Base-by-base conservation (phyloP, 2,113 vertebrate species). In the Crotalus helleri region DNA sequence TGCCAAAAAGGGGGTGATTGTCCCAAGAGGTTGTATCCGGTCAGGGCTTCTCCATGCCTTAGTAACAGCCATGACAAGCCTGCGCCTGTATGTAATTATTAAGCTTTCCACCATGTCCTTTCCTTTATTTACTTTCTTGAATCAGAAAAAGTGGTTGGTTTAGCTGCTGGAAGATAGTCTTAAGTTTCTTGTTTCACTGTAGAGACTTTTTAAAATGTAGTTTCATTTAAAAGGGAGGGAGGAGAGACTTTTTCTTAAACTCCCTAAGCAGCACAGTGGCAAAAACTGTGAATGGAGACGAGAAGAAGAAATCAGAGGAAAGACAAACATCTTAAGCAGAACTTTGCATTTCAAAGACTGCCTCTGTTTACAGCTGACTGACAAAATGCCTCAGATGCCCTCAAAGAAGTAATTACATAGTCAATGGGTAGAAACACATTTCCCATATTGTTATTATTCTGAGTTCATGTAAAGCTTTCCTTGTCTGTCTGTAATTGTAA, bases 341-440 rank as follows among this genome's bases (percentile, higher is more conserved):
- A 96, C 95, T 96, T 96, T 90, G 2, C 95, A 96, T 97, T 97
- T 96, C 96, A 96, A 94, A 96, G 91, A 91, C 23, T 92, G 94
- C 29, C 90, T 95, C 95, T 96, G 96, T 97, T 97, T 97, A 97
- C 92, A 94, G 95, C 93, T 93, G 92, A 92, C 95, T 96, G 96
- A 97, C 96, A 53, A 97, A 96, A 96, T 61, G 95, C 93, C 95
- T 96, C 96, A 94, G 90, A 94, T 95, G 95, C 91, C 96, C 90
- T 94, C 94, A 94, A 96, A 94, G 95, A 96, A 94, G 95, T 96
- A 96, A 96, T 97, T 97, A 97, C 94, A 94, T 96, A 95, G 95
- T 95, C 95, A 96, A 94, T 85, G 95, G 94, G 94, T 93, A 94
- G 96, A 96, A 95, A 95, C 93, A 95, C 95, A 96, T 96, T 94